Evolutionary conservation across 2,113 vertebrate genomes (phyloP).

Genomic region (Myrmecophaga tridactyla): DNA sequence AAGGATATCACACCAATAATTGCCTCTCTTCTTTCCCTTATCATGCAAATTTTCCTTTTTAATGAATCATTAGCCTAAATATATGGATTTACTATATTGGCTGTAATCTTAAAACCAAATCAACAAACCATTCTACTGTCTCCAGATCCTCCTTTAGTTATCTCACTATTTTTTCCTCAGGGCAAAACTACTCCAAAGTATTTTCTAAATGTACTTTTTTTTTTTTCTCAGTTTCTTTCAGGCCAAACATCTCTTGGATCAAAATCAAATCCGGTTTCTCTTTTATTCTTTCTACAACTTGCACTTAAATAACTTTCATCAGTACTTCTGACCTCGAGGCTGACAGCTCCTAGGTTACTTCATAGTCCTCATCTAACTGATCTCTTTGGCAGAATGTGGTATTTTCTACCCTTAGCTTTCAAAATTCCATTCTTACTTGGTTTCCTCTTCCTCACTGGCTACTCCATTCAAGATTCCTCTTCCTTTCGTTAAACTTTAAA

Average conservation of each 20-base stretch:
- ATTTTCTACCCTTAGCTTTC: background rate
- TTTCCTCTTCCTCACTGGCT: background rate
- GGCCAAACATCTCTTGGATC: no score
- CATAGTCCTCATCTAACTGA: background rate
- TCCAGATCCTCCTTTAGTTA: background rate
- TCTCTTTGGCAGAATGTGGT: fast-evolving
- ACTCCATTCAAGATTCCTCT: no score
- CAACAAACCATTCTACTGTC: background rate
- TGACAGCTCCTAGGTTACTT: no score
- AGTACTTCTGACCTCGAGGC: background rate
- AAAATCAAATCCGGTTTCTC: background rate
- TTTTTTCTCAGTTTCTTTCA: background rate
- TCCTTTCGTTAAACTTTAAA: background rate
- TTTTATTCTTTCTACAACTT: background rate
- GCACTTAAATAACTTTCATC: background rate
- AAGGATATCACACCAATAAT: background rate
- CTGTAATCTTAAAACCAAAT: background rate
- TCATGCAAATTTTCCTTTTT: background rate
- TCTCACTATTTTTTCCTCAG: background rate
- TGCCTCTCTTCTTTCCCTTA: background rate
- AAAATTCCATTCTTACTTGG: no score
- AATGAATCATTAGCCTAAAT: background rate
- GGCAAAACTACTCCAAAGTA: background rate
- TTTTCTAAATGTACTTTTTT: background rate
- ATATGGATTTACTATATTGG: background rate